phyloP scores from a whole-genome alignment of 2,797 vertebrate genomes.

The Balearica regulorum region DNA sequence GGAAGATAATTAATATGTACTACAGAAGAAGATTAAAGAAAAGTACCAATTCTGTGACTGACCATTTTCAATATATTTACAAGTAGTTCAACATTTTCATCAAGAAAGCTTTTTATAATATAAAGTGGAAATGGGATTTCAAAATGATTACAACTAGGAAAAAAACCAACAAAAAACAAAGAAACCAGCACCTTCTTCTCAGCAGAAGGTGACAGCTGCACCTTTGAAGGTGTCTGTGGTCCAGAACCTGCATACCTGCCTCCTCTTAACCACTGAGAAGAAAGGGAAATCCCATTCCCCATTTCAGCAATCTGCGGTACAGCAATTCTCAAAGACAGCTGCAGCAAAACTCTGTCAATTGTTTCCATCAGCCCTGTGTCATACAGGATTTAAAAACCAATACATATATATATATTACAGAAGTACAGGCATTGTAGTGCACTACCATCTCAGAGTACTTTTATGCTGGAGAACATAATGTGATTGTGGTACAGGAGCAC shows the following conservation, averaged over 20 bases:
- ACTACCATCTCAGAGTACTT: neutral
- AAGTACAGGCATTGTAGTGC: neutral
- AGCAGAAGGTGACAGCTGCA: neutral
- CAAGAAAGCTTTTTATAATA: neutral
- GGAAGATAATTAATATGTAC: neutral
- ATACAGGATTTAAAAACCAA: fast-evolving
- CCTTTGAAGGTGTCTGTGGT: neutral
- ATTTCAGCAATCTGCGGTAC: neutral
- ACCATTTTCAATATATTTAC: neutral
- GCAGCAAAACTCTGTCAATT: neutral
- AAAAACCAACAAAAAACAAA: neutral
- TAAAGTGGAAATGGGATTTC: neutral
- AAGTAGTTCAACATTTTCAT: constrained; percentile 16
- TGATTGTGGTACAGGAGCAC: fast-evolving
- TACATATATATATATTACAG: fast-evolving
- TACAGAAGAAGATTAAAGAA: neutral
- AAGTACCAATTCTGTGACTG: neutral
- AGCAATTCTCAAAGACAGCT: neutral
- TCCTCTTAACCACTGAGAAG: neutral
- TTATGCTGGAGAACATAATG: fast-evolving
- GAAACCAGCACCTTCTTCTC: no score
- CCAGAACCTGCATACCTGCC: neutral
- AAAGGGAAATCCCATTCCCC: neutral
- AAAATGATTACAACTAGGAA: neutral
- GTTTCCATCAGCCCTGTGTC: neutral